Evolutionary conservation across 1,140 invertebrate species (phyloP), one percentile per base, ranked within the genome.

Genomic region (Drosophila watanabei): DNA sequence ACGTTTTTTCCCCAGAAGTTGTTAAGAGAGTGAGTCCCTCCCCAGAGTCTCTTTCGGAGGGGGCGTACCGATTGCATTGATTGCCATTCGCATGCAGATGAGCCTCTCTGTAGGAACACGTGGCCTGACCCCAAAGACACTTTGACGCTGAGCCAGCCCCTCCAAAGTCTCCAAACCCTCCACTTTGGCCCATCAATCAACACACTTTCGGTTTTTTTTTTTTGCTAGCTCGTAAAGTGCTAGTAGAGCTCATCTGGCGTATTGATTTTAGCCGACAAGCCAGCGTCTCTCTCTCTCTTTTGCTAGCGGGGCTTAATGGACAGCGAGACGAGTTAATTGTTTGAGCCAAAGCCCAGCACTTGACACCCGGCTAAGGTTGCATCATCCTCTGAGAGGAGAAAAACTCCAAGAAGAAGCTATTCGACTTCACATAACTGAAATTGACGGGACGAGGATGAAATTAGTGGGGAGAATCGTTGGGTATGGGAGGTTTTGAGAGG

Each of bases 1-100:
- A 90, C 86, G 86, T 90, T 90, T 90, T 79, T 90, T 90, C 87
- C 79, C 82, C 80, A 90, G 87, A 90, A 90, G 80, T 90, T 91
- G 86, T 90, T 90, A 90, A 91, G 76, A 68, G 48, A 24, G 54
- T 24, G 48, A 24, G 54, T 24, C 33, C 54, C 54, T 39, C 35
- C 48, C 64, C 45, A 28, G 61, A 58, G 41, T 45, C 16, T 37
- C 18, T 24, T 24, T 60, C 30, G 37, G 62, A 56, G 70, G 75
- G 58, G 68, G 61, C 70, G 49, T 56, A 63, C 56, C 78, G 62
- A 68, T 76, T 75, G 85, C 86, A 80, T 82, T 89, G 85, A 88
- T 88, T 88, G 85, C 86, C 86, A 80, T 83, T 85, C 75, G 78
- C 85, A 91, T 90, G 86, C 86, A 90, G 89, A 90, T 90, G 82